Evolutionary conservation across 1,140 invertebrate genomes (phyloP), one percentile per base, ranked within the genome.

Genomic region (Drosophila guanche): DNA sequence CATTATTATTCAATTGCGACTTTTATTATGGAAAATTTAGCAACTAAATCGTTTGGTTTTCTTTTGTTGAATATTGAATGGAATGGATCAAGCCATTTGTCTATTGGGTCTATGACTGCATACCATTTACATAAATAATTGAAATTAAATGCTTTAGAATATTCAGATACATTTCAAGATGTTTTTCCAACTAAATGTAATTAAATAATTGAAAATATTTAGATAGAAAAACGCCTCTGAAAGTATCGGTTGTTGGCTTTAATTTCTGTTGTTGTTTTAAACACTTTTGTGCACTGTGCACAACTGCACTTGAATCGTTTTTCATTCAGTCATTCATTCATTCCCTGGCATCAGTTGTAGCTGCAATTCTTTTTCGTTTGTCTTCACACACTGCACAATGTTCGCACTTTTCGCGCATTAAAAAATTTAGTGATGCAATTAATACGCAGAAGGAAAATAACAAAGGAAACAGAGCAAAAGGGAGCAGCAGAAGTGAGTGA

Each of bases 381-480:
- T 81, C 63, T 85, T 79, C 66, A 66, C 7, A 43, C 23, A 43
- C 23, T 68, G 81, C 81, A 73, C 81, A 73, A 85, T 85, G 85
- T 88, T 85, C 83, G 77, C 81, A 85, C 81, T 85, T 68, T 81
- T 77, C 73, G 83, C 81, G 83, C 81, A 85, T 85, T 86, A 77
- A 81, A 85, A 77, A 86, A 77, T 77, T 85, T 88, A 86, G 81
- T 81, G 78, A 85, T 85, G 81, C 81, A 85, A 85, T 86, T 85
- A 85, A 85, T 85, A 63, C 72, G 80, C 69, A 50, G 63, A 79
- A 75, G 76, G 47, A 60, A 61, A 73, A 63, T 47, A 73, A 73
- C 69, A 73, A 73, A 62, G 69, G 46, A 20, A 48, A 54, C 16
- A 22, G 2, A 47, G n/a, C 37, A 37, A 22, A 37, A 20, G 42